A percentile compares a stretch with the other conserved stretches of the same genome.
Conservation (phyloP, 2,888 invertebrate species). For the Meliscaeva auricollis region DNA sequence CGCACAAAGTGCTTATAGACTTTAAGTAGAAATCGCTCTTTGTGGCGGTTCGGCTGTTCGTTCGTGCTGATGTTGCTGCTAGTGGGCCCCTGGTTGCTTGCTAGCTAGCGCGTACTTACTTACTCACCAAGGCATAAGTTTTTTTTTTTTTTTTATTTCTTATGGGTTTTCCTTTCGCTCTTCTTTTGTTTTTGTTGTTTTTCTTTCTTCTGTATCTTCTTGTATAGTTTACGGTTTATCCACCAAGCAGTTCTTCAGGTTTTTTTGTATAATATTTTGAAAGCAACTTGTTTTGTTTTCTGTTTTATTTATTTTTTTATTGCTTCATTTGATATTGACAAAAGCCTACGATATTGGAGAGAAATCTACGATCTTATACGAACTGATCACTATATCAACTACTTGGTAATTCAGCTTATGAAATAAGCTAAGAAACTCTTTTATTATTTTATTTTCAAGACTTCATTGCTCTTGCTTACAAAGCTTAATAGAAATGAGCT, state of each 20-base stretch:
- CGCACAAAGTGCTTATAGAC: slow-evolving; percentile 32
- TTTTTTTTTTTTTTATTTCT: slow-evolving; percentile 9
- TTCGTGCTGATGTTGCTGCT: background rate
- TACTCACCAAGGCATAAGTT: slow-evolving; percentile 24
- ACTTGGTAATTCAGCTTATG: slow-evolving; percentile 16
- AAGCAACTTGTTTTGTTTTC: slow-evolving; percentile 26
- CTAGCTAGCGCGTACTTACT: background rate
- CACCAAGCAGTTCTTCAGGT: slow-evolving; percentile 53
- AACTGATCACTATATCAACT: slow-evolving; percentile 29
- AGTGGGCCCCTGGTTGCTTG: slow-evolving; percentile 1
- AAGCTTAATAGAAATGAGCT: background rate
- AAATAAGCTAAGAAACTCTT: slow-evolving; percentile 23
- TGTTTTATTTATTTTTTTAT: background rate
- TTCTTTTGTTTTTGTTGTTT: slow-evolving; percentile 29
- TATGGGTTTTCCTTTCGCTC: slow-evolving; percentile 34
- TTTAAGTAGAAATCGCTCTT: slow-evolving; percentile 31
- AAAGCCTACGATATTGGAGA: slow-evolving; percentile 69
- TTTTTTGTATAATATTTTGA: slow-evolving; percentile 15
- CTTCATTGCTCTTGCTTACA: slow-evolving; percentile 39
- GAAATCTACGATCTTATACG: slow-evolving; percentile 64
- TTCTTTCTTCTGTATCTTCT: slow-evolving; percentile 17
- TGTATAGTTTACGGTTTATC: slow-evolving; percentile 19
- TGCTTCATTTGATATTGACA: background rate
- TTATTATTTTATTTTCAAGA: slow-evolving; percentile 14
- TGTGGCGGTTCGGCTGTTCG: background rate